These are phyloP conservation scores for Vulpes vulpes DNA, from an alignment of 2,113 vertebrate genomes.

Conservation along the genomic window DNA sequence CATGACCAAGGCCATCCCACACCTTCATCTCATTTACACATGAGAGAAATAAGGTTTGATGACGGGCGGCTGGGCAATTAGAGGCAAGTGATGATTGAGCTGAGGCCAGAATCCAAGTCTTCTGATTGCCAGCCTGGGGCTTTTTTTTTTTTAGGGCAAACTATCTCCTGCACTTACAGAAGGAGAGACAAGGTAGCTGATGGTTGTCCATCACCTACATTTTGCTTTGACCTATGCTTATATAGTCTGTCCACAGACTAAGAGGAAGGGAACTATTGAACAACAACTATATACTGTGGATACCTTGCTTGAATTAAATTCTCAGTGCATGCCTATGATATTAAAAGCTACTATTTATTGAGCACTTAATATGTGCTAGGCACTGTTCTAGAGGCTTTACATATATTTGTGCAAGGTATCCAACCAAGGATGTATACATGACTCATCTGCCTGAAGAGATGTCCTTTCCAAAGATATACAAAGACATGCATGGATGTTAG, in stretches of 20 bases:
- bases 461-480: background rate
- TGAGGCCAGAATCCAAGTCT: background rate
- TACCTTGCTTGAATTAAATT: background rate
- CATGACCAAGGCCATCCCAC: background rate
- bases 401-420: background rate
- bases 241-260: background rate
- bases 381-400: background rate
- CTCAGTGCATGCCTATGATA: background rate
- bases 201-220: background rate
- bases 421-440: background rate
- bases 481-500: fast-evolving
- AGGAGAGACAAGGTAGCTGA: background rate
- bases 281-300: background rate
- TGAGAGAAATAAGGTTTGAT: slow-evolving; percentile 1
- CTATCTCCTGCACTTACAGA: background rate
- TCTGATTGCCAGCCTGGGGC: background rate
- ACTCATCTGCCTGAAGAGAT: background rate
- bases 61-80: background rate
- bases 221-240: background rate
- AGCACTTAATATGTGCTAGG: background rate
- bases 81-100: background rate
- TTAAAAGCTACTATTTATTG: background rate
- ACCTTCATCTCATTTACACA: background rate
- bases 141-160: background rate
- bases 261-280: background rate